phyloP scores from a whole-genome alignment of 1,140 invertebrate species.

The Gonatopus flavifemur region DNA sequence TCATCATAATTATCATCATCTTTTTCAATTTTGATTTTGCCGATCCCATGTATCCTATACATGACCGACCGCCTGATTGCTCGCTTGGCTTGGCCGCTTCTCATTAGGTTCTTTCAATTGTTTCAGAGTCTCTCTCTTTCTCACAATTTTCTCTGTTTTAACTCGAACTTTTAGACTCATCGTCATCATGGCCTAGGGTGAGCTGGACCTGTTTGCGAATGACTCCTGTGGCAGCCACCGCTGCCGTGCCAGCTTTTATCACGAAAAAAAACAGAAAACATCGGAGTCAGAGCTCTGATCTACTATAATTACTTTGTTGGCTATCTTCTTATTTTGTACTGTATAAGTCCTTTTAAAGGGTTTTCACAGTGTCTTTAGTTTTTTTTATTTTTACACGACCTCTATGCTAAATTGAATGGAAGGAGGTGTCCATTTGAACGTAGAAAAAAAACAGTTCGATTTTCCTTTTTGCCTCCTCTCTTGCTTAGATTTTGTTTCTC shows the following conservation, averaged over 20 bases:
- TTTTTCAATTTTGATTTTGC: no score
- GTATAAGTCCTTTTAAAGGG: background rate
- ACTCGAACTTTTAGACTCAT: conserved; percentile 42
- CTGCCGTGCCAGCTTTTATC: conserved; percentile 48
- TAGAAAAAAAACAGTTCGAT: background rate
- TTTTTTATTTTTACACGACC: background rate
- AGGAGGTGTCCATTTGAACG: background rate
- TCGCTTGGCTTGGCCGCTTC: background rate
- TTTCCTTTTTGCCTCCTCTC: no score
- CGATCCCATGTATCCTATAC: no score
- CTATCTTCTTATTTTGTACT: conserved; percentile 11
- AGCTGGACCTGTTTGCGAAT: conserved; percentile 54
- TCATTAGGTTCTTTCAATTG: no score
- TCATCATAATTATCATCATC: no score
- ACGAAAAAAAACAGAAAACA: conserved; percentile 48
- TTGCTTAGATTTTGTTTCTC: background rate
- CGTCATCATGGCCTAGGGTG: conserved; percentile 38
- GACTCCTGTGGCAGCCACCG: conserved; percentile 56
- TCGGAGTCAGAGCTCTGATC: conserved; percentile 38
- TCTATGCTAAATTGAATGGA: background rate
- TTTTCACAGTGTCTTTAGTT: background rate
- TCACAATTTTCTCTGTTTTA: conserved; percentile 22
- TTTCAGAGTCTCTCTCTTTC: background rate
- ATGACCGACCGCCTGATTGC: no score
- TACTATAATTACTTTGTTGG: conserved; percentile 16